Conservation (phyloP, 2,797 vertebrate species). For the Buceros bicornis region DNA sequence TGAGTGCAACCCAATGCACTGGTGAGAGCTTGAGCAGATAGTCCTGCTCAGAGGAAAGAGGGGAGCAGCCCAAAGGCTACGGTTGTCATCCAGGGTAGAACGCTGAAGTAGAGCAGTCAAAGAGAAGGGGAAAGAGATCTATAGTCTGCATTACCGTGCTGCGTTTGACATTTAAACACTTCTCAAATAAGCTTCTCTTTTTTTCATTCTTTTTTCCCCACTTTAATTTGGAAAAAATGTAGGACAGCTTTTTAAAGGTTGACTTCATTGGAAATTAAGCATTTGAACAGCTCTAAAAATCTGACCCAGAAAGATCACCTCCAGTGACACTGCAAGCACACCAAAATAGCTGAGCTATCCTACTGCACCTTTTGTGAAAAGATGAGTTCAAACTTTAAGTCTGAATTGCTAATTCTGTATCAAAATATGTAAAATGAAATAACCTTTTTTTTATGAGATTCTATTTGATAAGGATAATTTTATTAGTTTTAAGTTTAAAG, state of each 20-base stretch:
- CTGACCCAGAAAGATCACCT: neutral
- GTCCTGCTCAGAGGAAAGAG: neutral
- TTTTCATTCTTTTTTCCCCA: too few relatives aligned
- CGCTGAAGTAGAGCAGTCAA: neutral
- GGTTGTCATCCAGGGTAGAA: neutral
- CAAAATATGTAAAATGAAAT: neutral
- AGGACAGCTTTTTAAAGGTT: neutral
- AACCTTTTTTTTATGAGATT: neutral
- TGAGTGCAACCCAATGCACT: neutral
- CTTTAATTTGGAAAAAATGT: neutral
- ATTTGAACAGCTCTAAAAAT: neutral
- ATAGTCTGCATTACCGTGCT: neutral
- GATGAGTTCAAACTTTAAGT: slow-evolving; percentile 4
- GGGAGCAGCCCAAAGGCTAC: neutral
- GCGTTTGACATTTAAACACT: neutral
- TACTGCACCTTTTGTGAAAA: neutral
- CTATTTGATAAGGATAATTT: slow-evolving; percentile 31
- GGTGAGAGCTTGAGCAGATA: neutral
- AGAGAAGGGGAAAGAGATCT: neutral
- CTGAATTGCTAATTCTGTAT: neutral
- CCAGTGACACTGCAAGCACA: neutral
- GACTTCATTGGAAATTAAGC: neutral
- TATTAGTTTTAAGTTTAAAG: slow-evolving; percentile 12
- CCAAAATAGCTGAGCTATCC: neutral
- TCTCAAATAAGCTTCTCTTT: neutral